Evolutionary conservation across 1,140 invertebrate species (phyloP).

Genomic region (Ceratoteleas bidentatus): DNA sequence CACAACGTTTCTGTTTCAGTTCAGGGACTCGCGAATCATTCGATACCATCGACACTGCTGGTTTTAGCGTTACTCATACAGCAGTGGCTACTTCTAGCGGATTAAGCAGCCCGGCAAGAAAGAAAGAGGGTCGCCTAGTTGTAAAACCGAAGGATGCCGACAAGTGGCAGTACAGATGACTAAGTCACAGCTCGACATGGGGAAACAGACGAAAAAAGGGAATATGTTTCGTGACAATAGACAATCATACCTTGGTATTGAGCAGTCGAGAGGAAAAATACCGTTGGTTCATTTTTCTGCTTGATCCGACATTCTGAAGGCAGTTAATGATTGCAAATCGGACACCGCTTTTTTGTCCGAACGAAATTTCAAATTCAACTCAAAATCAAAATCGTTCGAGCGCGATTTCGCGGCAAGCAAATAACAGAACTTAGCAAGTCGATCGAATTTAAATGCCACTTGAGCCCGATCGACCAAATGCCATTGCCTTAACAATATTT

Average conservation of each 20-base stretch:
- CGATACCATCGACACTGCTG: too few species aligned
- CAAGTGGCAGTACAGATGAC: slow-evolving; percentile 45
- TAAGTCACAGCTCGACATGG: slow-evolving; percentile 26
- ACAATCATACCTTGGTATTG: slow-evolving; percentile 73
- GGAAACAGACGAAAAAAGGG: slow-evolving; percentile 34
- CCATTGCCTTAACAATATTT: too few species aligned
- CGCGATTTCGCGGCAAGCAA: too few species aligned
- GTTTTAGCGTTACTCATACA: too few species aligned
- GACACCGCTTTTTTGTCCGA: too few species aligned
- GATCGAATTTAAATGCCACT: too few species aligned
- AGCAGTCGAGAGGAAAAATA: slow-evolving; percentile 41
- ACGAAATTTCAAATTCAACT: too few species aligned
- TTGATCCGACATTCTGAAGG: slow-evolving; percentile 5
- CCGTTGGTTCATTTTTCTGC: slow-evolving; percentile 37
- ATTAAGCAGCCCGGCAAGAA: slow-evolving; percentile 60
- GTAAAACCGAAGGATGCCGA: slow-evolving; percentile 34
- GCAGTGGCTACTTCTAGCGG: slow-evolving; percentile 51
- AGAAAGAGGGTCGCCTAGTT: slow-evolving; percentile 24
- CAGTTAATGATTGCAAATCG: slow-evolving; percentile 26
- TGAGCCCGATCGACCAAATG: too few species aligned
- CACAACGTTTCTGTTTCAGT: too few species aligned
- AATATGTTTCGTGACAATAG: slow-evolving; percentile 73
- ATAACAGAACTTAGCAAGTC: too few species aligned
- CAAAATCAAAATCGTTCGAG: too few species aligned
- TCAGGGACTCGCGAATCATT: too few species aligned